Base-by-base conservation (phyloP, 1,140 invertebrate species). In the Camponotus vicinus region DNA sequence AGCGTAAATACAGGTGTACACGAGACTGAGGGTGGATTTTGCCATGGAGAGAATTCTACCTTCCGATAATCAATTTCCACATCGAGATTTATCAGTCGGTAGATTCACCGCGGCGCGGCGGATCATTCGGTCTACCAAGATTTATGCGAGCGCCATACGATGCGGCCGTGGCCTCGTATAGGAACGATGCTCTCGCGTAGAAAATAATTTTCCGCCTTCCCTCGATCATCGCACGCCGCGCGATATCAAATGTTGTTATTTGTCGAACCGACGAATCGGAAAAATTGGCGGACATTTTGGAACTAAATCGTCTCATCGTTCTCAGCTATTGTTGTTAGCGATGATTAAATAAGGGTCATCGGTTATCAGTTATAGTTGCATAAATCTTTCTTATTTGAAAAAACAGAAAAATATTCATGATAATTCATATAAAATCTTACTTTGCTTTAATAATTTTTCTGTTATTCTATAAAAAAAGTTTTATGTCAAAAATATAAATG, bases 41-140 rank as follows among this genome's bases (percentile, higher is more conserved):
- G 57, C 59, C 59, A 40, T 80, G 45, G 85, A 89, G 85, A 87
- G 70, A 80, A 76, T 84, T 79, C 83, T 52, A 52, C 55, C 73
- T 34, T 37, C 40, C 86, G 79, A 89, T 91, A 90, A 90, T 90
- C 88, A 90, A 91, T 90, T 88, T 88, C 61, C 40, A 79, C 57
- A 83, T 86, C 67, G 75, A 86, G 83, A 90, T 90, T 91, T 89
- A 91, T 91, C 89, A 85, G 52, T 86, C 67, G 63, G 59, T 42
- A 52, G 70, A 71, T 61, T 69, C 78, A 64, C 69, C 59, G 66
- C 63, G 34, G 69, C 80, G 76, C 63, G 15, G 49, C 49, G 55
- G 55, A 84, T 87, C 89, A 85, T 84, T 89, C 79, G 87, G 55
- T 78, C 55, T 76, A 79, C 64, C 75, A 85, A 89, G 89, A 90